Evolutionary conservation across 2,113 vertebrate genomes (phyloP), one percentile per base, ranked within the genome.

Genomic region (Pedionomus torquatus): DNA sequence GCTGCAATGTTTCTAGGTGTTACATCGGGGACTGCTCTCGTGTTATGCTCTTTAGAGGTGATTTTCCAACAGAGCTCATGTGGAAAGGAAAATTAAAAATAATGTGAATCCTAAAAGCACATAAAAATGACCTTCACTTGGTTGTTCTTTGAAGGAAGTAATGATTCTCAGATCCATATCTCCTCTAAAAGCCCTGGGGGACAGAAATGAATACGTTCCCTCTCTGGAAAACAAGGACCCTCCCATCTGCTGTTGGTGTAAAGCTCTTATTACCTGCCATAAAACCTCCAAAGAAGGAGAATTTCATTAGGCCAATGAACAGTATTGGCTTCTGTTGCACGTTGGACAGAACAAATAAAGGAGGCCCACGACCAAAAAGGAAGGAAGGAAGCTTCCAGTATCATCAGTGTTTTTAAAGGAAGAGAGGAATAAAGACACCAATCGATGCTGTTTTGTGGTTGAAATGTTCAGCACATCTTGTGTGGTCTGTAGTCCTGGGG

Each of bases 111-210:
- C 69, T 83, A 63, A 78, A 92, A 71, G 3, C 23, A 37, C 54
- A 17, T 95, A 37, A 54, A 87, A 93, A 66, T 93, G 74, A 95
- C 93, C 93, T 94, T 95, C 57, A 51, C 39, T 84, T 43, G 61
- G 54, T 91, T 93, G 69, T 89, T 89, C 77, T 87, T 94, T 85
- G 68, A 33, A 77, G 55, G 55, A 83, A 84, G 37, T 80, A 84
- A 94, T 58, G 74, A 66, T 91, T 83, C 51, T 89, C 78, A 94
- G 95, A 94, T 95, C 81, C 18, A 1, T 95, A 94, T 96, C 91
- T 60, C 48, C 15, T 68, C 70, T 60, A 83, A 58, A 87, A 85
- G 31, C 83, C 94, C 78, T 46, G 33, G 74, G 77, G 93, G n/a
- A 25, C 90, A 88, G 65, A 87, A 63, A 20, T 2, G 8, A 83